A percentile compares a stretch with the other conserved stretches of the same genome.
These are phyloP conservation scores for Thalassarche chlororhynchos DNA, from an alignment of 2,113 vertebrate species.

Conservation along the genomic window DNA sequence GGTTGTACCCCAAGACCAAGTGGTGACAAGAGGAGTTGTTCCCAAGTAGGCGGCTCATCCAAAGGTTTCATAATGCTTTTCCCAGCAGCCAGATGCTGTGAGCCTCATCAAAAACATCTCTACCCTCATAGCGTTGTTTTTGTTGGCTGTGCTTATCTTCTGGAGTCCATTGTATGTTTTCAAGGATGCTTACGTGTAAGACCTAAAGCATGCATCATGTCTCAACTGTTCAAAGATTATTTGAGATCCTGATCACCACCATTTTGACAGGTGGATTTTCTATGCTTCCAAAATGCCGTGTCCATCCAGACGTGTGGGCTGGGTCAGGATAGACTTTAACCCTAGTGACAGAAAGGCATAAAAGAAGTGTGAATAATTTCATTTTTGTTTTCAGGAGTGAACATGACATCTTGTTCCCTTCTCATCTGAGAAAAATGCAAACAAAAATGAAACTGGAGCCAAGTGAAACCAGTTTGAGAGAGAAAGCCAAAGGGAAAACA, in stretches of 20 bases:
- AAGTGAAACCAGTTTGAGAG: conserved; percentile 27
- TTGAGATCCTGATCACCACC: not conserved
- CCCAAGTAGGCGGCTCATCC: not conserved
- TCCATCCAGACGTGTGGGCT: not conserved
- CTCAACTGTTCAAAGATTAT: not conserved
- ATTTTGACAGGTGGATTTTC: not conserved
- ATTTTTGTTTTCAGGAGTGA: conserved; percentile 26
- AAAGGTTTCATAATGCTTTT: not conserved
- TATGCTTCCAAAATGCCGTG: accelerated
- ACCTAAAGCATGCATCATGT: not conserved
- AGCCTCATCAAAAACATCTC: conserved; percentile 2
- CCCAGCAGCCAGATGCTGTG: not conserved
- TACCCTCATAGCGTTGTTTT: not conserved
- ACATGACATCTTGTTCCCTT: conserved; percentile 43
- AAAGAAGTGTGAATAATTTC: conserved; percentile 35
- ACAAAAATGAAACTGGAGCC: conserved; percentile 57
- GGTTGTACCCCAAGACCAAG: not conserved
- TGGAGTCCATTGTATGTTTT: not conserved
- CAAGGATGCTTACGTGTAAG: not conserved
- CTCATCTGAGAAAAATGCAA: conserved; percentile 56
- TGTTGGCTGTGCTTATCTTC: not conserved
- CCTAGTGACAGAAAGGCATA: not conserved
- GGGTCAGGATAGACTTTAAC: not conserved
- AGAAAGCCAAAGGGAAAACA: conserved; percentile 32
- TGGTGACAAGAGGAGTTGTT: not conserved